phyloP scores from a whole-genome alignment of 1,140 invertebrate species.

The Listronotus bonariensis region DNA sequence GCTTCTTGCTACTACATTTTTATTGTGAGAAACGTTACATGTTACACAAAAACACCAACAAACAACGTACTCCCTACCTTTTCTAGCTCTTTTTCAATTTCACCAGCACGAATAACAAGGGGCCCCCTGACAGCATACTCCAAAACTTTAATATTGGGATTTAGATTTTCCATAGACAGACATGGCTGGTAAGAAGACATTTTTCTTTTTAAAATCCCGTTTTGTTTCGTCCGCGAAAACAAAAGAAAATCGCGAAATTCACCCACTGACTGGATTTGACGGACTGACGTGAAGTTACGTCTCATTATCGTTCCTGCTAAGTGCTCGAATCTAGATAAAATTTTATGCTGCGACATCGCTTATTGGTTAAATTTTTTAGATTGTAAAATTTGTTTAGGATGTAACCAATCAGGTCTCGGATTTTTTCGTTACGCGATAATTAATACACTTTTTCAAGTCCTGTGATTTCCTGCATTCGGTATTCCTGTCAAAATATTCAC shows the following conservation, averaged over 20 bases:
- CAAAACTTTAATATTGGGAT: conserved; percentile 89
- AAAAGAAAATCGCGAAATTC: conserved; percentile 16
- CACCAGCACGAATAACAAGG: conserved; percentile 83
- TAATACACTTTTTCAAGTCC: background rate
- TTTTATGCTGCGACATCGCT: background rate
- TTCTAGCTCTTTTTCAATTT: conserved; percentile 82
- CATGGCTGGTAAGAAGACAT: background rate
- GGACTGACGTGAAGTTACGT: conserved; percentile 27
- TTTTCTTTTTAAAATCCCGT: too few relatives aligned
- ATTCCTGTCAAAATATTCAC: conserved; percentile 1
- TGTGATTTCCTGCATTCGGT: background rate
- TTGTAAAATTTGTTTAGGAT: background rate
- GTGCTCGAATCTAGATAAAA: background rate
- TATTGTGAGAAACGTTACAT: too few relatives aligned
- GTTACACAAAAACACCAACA: too few relatives aligned
- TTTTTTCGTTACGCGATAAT: background rate
- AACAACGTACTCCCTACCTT: conserved; percentile 63
- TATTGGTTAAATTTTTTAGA: conserved; percentile 4
- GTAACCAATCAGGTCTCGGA: background rate
- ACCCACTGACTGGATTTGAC: conserved; percentile 12
- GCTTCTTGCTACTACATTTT: too few relatives aligned
- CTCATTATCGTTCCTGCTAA: conserved; percentile 9
- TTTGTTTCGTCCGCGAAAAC: conserved; percentile 4
- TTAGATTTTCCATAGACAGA: conserved; percentile 85
- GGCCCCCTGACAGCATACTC: conserved; percentile 93